Conservation (phyloP, 2,797 vertebrate genomes). For the Spinus olivaceus region DNA sequence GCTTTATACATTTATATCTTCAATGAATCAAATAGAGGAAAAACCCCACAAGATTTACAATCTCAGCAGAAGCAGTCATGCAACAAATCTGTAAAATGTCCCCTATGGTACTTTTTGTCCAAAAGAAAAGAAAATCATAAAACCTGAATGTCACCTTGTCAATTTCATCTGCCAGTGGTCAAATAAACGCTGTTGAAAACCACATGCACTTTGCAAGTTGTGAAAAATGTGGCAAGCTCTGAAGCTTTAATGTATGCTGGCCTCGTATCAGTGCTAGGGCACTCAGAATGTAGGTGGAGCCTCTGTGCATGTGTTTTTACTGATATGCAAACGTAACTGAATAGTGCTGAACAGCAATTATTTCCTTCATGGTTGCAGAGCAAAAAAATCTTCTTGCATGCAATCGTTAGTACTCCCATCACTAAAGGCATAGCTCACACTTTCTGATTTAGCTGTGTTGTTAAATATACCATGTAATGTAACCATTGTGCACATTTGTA, state of each 20-base stretch:
- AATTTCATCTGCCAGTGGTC: neutral
- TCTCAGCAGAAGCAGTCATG: neutral
- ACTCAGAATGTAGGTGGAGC: constrained; percentile 40
- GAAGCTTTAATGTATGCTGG: constrained; percentile 49
- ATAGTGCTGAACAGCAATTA: constrained; percentile 67
- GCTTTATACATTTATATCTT: constrained; percentile 37
- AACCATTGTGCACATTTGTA: constrained; percentile 59
- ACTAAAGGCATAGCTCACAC: constrained; percentile 33
- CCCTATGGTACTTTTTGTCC: neutral
- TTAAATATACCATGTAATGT: constrained; percentile 69
- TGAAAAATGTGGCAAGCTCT: neutral
- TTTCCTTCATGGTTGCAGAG: constrained; percentile 64
- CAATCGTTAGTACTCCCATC: constrained; percentile 38
- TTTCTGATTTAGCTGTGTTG: constrained; percentile 53
- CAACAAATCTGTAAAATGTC: neutral
- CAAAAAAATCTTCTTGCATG: constrained; percentile 57
- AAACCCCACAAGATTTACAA: neutral
- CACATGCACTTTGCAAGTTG: neutral
- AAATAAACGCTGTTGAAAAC: constrained; percentile 5
- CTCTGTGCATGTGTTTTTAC: constrained; percentile 40
- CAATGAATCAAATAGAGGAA: neutral
- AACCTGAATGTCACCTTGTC: neutral
- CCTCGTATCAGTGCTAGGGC: constrained; percentile 24
- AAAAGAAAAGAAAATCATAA: neutral
- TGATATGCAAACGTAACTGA: constrained; percentile 68